These are phyloP conservation scores for Barbus barbus DNA, from an alignment of 2,113 vertebrate genomes.

Conservation along the genomic window DNA sequence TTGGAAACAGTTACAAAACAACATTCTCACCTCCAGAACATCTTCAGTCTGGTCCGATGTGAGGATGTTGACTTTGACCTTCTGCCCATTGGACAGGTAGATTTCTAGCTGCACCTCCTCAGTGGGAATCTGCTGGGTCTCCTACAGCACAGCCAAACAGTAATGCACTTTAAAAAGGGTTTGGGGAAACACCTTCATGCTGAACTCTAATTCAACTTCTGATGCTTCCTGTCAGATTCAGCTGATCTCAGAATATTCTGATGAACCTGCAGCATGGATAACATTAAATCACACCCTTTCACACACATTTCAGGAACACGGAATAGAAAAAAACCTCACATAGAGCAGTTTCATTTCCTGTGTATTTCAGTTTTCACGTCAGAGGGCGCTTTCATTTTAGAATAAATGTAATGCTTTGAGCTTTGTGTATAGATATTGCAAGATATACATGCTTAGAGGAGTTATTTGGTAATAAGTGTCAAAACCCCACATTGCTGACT, in stretches of 20 bases:
- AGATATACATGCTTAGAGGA: neutral
- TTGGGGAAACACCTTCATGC: neutral
- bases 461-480: neutral
- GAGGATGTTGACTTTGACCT: constrained; percentile 87
- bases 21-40: constrained; percentile 85
- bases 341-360: neutral
- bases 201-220: neutral
- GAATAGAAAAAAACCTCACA: neutral
- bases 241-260: neutral
- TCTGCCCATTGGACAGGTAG: constrained; percentile 91
- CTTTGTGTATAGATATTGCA: neutral
- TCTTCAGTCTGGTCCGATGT: constrained; percentile 97
- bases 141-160: constrained; percentile 72
- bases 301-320: too few species aligned
- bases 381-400: neutral
- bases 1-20: constrained; percentile 10
- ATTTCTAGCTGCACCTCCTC: constrained; percentile 93
- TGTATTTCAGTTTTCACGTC: neutral
- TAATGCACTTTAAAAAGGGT: neutral
- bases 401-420: neutral
- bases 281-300: neutral
- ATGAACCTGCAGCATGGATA: neutral
- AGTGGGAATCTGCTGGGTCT: constrained; percentile 97
- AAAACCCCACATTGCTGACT: neutral
- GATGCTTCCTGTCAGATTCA: constrained; percentile 12